Evolutionary conservation across 1,140 invertebrate genomes (phyloP), one percentile per base, ranked within the genome.

Genomic region (Pseudomyrmex flavicornis): DNA sequence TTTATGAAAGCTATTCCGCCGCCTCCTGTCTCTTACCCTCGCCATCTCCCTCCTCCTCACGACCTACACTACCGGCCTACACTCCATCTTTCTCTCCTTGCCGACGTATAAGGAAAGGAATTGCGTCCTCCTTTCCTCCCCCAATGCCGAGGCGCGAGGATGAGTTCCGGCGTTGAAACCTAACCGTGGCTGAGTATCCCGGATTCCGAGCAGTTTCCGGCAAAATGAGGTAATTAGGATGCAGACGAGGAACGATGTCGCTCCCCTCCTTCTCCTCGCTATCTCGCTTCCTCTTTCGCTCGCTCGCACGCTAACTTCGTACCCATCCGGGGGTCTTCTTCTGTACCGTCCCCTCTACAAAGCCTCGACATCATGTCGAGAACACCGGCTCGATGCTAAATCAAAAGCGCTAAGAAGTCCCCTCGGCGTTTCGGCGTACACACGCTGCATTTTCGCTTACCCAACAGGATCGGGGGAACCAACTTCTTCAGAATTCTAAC

Each of bases 161-260:
- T 86, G 74, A 70, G 80, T 80, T 83, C 56, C 50, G 77, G 59
- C 84, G 79, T 46, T 85, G 86, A 82, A 89, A 69, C 72, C 84
- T 75, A 69, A 83, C 85, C 75, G 83, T 85, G 86, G 52, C 68
- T 69, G 77, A 87, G 83, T 90, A 91, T 92, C 86, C 90, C 69
- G 83, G 89, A 91, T 93, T 93, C 92, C 91, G 91, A 90, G 89
- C 91, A 93, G 93, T 93, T 93, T 92, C 79, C 86, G 88, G 86
- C 74, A 88, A 93, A 94, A 94, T 94, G 92, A 93, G 93, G 93
- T 93, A 94, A 94, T 94, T 94, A 94, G 92, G 90, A 94, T 94
- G 92, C 93, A 93, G 91, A 93, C 91, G 90, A 93, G 90, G 85
- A 88, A 80, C 86, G 83, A 85, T 76, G 85, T 73, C 85, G 72